phyloP scores from a whole-genome alignment of 1,140 invertebrate genomes.

The Scaptomyza graminum region DNA sequence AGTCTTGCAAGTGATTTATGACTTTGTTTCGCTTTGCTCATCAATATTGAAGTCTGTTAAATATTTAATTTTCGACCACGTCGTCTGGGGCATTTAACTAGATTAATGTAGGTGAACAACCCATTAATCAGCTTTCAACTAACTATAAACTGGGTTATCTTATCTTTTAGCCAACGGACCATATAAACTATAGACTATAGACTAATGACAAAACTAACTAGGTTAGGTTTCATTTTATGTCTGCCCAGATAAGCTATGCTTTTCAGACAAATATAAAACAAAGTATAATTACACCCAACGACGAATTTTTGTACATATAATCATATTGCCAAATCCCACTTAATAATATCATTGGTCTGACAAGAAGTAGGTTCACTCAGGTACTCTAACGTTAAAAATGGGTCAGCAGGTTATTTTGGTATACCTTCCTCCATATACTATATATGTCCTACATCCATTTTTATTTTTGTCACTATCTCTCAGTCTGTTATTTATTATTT shows the following conservation, averaged over 20 bases:
- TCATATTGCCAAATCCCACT: not conserved
- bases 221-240: constrained; percentile 52
- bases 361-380: not conserved
- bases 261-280: constrained; percentile 9
- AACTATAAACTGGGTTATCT: constrained; percentile 64
- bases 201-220: constrained; percentile 66
- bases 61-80: constrained; percentile 43
- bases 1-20: constrained; percentile 52
- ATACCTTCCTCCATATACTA: constrained; percentile 6
- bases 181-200: constrained; percentile 55
- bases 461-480: no score
- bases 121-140: not conserved
- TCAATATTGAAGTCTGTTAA: constrained; percentile 45
- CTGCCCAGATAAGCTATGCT: constrained; percentile 50
- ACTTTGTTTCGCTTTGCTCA: constrained; percentile 28
- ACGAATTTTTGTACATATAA: not conserved
- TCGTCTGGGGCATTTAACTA: not conserved
- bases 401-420: constrained; percentile 33
- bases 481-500: not conserved
- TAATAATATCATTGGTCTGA: no score
- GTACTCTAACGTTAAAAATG: constrained; percentile 18
- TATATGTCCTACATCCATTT: not conserved
- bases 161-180: constrained; percentile 58
- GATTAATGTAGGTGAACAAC: constrained; percentile 20
- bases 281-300: no score